Conservation (phyloP, 2,888 invertebrate species). For the Alloscopus bannaensis region DNA sequence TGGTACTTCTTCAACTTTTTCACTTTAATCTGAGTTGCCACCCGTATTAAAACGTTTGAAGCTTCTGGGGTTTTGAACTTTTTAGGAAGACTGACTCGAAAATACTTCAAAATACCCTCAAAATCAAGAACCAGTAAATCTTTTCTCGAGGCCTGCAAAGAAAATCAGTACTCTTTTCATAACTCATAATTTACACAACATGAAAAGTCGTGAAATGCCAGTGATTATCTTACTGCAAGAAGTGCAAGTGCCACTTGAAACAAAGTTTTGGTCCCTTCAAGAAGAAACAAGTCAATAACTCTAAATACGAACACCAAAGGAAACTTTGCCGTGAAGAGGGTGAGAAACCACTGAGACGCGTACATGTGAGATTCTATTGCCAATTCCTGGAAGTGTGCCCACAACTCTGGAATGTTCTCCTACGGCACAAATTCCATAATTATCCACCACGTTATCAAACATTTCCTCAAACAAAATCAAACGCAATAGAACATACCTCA, state of each 20-base stretch:
- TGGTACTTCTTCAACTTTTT: slow-evolving; percentile 97
- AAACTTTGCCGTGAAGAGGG: slow-evolving; percentile 97
- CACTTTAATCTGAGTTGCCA: slow-evolving; percentile 93
- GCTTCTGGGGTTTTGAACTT: slow-evolving; percentile 94
- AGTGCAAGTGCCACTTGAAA: slow-evolving; percentile 97
- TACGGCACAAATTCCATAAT: slow-evolving; percentile 61
- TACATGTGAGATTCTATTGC: slow-evolving; percentile 99
- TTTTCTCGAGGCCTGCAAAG: slow-evolving; percentile 83
- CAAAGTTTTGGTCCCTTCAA: slow-evolving; percentile 95
- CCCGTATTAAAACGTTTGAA: slow-evolving; percentile 83
- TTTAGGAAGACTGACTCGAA: slow-evolving; percentile 97
- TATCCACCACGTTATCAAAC: too few species aligned
- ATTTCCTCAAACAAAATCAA: too few species aligned
- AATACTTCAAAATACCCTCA: slow-evolving; percentile 98
- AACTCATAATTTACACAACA: too few species aligned
- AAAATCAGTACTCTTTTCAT: too few species aligned
- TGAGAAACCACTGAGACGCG: slow-evolving; percentile 99
- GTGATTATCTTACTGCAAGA: slow-evolving; percentile 82
- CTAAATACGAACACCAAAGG: slow-evolving; percentile 97
- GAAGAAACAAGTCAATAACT: slow-evolving; percentile 96
- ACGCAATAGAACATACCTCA: slow-evolving; percentile 84
- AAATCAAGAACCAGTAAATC: slow-evolving; percentile 96
- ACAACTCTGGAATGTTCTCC: slow-evolving; percentile 89
- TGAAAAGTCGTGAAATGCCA: not conserved
- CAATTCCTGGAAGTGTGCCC: slow-evolving; percentile 88